These are phyloP conservation scores for Drosophila flavopinicola DNA, from an alignment of 2,888 invertebrate genomes.

Conservation along the genomic window DNA sequence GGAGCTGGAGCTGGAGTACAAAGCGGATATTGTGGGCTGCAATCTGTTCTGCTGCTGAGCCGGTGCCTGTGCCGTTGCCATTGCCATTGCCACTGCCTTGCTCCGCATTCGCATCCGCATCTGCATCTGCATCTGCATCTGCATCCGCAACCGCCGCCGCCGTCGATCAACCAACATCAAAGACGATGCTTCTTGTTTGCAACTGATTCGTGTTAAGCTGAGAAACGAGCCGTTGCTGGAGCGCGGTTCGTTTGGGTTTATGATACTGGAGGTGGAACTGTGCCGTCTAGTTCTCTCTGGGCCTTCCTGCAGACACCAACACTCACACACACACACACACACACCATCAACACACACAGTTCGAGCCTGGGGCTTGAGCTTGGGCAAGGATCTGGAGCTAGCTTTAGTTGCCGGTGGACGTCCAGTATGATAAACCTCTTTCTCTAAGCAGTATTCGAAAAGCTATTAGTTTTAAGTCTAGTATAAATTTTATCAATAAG, in stretches of 20 bases:
- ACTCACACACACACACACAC: not conserved
- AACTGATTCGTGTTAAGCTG: constrained; percentile 85
- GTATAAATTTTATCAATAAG: constrained; percentile 73
- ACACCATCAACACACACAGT: not conserved
- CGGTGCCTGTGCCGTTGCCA: constrained; percentile 29
- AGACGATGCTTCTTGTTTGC: constrained; percentile 83
- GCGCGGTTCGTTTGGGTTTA: constrained; percentile 82
- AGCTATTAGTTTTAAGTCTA: constrained; percentile 84
- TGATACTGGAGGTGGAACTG: constrained; percentile 78
- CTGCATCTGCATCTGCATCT: constrained; percentile 36
- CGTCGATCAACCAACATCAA: constrained; percentile 73
- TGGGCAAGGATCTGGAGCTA: constrained; percentile 34
- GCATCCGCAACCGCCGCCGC: constrained; percentile 55
- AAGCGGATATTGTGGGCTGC: constrained; percentile 71
- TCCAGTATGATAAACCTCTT: constrained; percentile 84
- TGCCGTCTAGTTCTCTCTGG: constrained; percentile 43
- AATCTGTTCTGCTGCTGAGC: constrained; percentile 81
- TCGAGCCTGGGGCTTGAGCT: constrained; percentile 16
- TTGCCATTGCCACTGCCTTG: constrained; percentile 36
- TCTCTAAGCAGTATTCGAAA: constrained; percentile 86
- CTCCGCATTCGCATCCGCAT: constrained; percentile 35
- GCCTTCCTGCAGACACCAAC: constrained; percentile 21
- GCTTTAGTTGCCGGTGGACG: constrained; percentile 36
- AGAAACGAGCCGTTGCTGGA: constrained; percentile 73
- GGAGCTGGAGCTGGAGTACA: constrained; percentile 70